Evolutionary conservation across 1,140 invertebrate species (phyloP), one percentile per base, ranked within the genome.

Genomic region (Lethrus apterus): DNA sequence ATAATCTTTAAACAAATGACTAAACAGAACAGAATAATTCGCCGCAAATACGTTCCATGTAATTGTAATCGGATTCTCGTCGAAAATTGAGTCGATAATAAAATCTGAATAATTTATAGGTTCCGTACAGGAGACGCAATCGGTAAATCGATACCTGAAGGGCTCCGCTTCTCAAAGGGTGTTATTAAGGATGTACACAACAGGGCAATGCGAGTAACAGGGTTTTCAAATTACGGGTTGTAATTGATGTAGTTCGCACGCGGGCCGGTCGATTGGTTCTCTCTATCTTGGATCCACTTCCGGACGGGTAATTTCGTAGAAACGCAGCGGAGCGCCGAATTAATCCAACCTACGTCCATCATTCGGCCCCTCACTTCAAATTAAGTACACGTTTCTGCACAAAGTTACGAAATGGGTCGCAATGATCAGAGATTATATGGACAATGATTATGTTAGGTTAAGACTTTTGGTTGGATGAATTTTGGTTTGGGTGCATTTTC

Each of bases 171-270:
- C 17, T 36, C 34, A 36, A 36, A 36, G 23, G 34, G 34, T 20
- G 23, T 36, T 36, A 36, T 36, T 36, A 36, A 36, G 34, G 34
- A 36, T 36, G 18, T 36, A 20, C 17, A 20, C 34, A 20, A 21
- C 8, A 20, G 19, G 11, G 34, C 34, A 17, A 20, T 17, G 23
- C 19, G 19, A 20, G 30, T 44, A 33, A 44, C 42, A 44, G 23
- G 44, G 33, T 46, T 46, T 46, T 46, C 33, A 24, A 46, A 46
- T 46, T 46, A 46, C 32, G 21, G 23, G 23, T 19, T 30, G 21
- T 46, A 46, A 46, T 35, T 46, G 44, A 46, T 46, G 44, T 46
- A 46, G 44, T 46, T 36, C 44, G 15, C 33, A 29, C 34, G 15
- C 31, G 13, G 31, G 32, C 19, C 44, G 44, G 44, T 46, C 44